Evolutionary conservation across 2,888 invertebrate genomes (phyloP), one percentile per base, ranked within the genome.

Genomic region (Barypeithes pellucidus): DNA sequence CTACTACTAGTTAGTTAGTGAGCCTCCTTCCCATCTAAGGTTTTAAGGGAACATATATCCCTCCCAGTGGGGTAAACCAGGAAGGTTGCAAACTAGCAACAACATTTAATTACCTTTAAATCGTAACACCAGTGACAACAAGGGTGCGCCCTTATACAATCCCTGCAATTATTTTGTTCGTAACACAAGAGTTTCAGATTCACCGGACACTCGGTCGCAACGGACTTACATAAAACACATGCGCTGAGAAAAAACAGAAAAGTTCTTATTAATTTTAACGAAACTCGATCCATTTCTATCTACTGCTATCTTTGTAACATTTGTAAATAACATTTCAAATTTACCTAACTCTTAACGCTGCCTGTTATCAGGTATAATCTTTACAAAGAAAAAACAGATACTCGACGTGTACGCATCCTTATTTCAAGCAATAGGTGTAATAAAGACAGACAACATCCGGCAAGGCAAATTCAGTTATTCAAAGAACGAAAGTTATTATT

Each of bases 61-160:
- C n/a, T n/a, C n/a, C n/a, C n/a, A n/a, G n/a, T n/a, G n/a, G n/a
- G n/a, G n/a, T n/a, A n/a, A n/a, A n/a, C n/a, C n/a, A n/a, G n/a
- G n/a, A n/a, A n/a, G n/a, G n/a, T n/a, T n/a, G n/a, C n/a, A n/a
- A n/a, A n/a, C n/a, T n/a, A n/a, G n/a, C n/a, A 12, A n/a, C 54
- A 47, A 24, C 43, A 43, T 29, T 77, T 75, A 16, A 47, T 77
- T 78, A 83, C 83, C 78, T 76, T 81, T 75, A 79, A 47, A 41
- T 82, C 76, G 59, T 79, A 83, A 66, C 82, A 83, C 80, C 80
- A 83, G 36, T 77, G 50, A 67, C 83, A 83, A 52, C 80, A 81
- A 5, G 59, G 67, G 72, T 82, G 78, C 0, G 76, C 76, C 43
- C 79, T 77, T 9, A 83, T 75, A 59, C 83, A 83, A 5, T 77